Percentiles rank a stretch among this genome's conserved stretches.
phyloP scores from a whole-genome alignment of 2,113 vertebrate genomes.

The Psammodynastes pulverulentus region DNA sequence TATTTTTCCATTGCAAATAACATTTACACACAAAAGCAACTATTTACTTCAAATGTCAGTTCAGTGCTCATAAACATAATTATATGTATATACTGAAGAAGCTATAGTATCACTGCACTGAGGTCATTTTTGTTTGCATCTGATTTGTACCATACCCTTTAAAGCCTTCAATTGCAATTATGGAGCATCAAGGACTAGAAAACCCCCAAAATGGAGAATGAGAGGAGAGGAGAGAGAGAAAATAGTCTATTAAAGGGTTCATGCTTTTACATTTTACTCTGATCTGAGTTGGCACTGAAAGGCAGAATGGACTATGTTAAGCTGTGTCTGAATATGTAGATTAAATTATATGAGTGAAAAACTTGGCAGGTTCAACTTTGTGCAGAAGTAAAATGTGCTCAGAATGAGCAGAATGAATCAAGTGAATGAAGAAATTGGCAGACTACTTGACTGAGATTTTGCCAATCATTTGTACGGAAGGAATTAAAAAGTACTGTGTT shows the following conservation, averaged over 20 bases:
- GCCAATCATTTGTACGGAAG: not conserved
- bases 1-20: not conserved
- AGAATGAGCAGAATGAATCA: not conserved
- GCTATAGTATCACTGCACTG: not conserved
- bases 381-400: not conserved
- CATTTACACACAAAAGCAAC: not conserved
- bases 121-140: not conserved
- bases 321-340: not conserved
- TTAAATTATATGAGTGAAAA: not conserved
- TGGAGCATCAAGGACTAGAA: not conserved
- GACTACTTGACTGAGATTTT: not conserved
- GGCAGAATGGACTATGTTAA: not conserved
- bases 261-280: not conserved
- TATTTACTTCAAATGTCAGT: not conserved
- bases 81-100: not conserved
- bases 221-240: not conserved
- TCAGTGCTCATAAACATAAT: not conserved
- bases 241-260: not conserved
- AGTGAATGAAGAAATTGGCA: not conserved
- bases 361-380: not conserved
- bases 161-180: not conserved
- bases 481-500: not conserved
- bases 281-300: not conserved
- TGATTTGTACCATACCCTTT: conserved; percentile 6
- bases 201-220: not conserved